Evolutionary conservation across 2,888 invertebrate genomes (phyloP), one percentile per base, ranked within the genome.

Genomic region (Ashinkailepas kermadecensis): DNA sequence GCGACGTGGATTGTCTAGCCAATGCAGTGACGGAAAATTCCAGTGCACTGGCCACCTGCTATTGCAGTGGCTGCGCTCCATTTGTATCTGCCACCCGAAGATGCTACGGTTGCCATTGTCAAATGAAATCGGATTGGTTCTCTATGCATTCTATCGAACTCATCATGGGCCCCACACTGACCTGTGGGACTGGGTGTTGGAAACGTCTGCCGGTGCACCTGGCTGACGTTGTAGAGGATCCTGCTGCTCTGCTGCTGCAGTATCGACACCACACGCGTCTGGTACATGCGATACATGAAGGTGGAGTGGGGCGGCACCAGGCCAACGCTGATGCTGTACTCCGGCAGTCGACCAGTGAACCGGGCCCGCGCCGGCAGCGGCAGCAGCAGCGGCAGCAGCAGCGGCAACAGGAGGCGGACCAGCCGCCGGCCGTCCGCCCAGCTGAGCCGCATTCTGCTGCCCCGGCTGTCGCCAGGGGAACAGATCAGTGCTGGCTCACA

Each of bases 251-350:
- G 10, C 39, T 25, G 15, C 39, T 39, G 25, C 39, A 70, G 13
- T 0, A 39, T 70, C 15, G 12, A 12, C 3, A 15, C n/a, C 23
- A 70, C 70, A 0, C 15, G 25, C 8, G 70, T 39, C 39, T 39
- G 70, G 39, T 70, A 70, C 39, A 10, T 21, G 39, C 70, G 70
- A 12, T 0, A 23, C 25, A 12, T 25, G 15, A 70, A 70, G 39
- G 70, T 70, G 39, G 70, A 70, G 15, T 70, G 23, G 12, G 70
- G 70, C 6, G 70, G 70, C 70, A 70, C 70, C 70, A 70, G 15
- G 9, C 70, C 70, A 0, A 70, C 70, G 39, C 39, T 11, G 12
- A 70, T 39, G 59, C 11, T 15, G 59, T 11, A 59, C 12, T 11
- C 11, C 59, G 59, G 59, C 59, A 15, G 3, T 70, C 23, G 11